Conservation (phyloP, 2,797 vertebrate genomes). For the Paguma larvata region DNA sequence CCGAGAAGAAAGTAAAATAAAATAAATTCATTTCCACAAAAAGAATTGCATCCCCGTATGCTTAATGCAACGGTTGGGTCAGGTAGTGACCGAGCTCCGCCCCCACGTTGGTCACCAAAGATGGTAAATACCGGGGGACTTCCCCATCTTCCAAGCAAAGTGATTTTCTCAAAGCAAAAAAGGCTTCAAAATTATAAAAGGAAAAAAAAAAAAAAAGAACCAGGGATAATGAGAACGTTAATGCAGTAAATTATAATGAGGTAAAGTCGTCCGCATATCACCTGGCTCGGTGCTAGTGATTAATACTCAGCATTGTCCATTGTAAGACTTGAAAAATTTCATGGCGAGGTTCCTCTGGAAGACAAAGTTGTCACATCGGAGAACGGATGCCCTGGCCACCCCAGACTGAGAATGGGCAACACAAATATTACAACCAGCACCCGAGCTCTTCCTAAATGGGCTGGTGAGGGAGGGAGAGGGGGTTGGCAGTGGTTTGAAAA, state of each 20-base stretch:
- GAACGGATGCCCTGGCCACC: background rate
- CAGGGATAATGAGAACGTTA: no score
- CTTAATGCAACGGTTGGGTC: background rate
- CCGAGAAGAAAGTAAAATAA: background rate
- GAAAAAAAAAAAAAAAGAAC: background rate
- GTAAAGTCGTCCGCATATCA: background rate
- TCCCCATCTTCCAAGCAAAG: background rate
- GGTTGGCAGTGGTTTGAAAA: background rate
- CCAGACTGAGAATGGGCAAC: background rate
- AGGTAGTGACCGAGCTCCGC: background rate
- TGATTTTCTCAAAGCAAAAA: background rate
- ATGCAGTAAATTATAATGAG: background rate
- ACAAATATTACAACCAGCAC: background rate
- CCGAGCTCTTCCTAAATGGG: background rate
- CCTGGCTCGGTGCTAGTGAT: background rate
- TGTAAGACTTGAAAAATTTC: background rate
- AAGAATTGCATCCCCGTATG: background rate
- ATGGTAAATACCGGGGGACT: background rate
- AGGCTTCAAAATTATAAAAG: background rate
- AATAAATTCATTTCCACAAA: no score
- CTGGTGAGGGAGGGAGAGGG: no score
- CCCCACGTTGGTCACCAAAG: background rate
- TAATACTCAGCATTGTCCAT: background rate
- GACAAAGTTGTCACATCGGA: background rate
- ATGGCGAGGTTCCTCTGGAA: background rate